Conservation (phyloP, 1,140 invertebrate species). For the Eriocheir sinensis region DNA sequence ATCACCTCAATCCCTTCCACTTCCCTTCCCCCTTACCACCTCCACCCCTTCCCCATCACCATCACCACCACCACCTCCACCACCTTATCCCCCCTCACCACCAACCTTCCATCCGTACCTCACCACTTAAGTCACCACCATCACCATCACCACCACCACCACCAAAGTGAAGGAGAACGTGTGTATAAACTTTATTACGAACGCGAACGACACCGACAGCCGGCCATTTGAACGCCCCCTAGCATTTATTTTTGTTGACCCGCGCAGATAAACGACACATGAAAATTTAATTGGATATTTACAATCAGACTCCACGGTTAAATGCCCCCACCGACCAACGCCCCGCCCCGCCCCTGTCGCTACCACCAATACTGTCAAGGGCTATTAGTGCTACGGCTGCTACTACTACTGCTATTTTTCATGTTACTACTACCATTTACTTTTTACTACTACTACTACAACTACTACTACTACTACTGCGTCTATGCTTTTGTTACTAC, state of each 20-base stretch:
- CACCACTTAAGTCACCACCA: too few relatives aligned
- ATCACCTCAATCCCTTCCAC: too few relatives aligned
- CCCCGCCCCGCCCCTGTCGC: not conserved
- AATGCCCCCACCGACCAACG: not conserved
- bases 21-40: too few relatives aligned
- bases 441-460: too few relatives aligned
- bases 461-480: too few relatives aligned
- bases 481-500: not conserved
- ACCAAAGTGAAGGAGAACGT: too few relatives aligned
- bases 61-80: too few relatives aligned
- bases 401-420: not conserved
- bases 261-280: not conserved
- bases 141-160: not conserved
- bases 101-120: too few relatives aligned
- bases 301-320: not conserved
- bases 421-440: not conserved
- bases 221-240: not conserved
- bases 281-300: conserved; percentile 27
- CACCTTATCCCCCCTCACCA: too few relatives aligned
- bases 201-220: not conserved
- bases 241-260: not conserved
- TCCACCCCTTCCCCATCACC: too few relatives aligned
- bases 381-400: not conserved
- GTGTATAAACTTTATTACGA: too few relatives aligned
- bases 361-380: too few relatives aligned